Base-by-base conservation (phyloP, 2,113 vertebrate genomes). In the Rallus limicola region DNA sequence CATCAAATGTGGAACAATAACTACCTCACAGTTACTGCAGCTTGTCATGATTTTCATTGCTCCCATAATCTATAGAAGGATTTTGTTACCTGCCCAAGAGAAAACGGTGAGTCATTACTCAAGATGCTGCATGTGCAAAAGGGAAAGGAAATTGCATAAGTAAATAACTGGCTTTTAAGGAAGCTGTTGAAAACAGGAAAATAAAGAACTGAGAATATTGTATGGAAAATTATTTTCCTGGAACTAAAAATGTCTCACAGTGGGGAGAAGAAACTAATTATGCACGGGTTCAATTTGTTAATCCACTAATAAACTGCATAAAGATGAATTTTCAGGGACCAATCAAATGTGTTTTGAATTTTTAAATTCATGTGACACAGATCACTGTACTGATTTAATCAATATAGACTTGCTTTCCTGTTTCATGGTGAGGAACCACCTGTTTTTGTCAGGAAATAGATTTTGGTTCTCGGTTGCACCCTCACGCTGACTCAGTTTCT, bases 21-120 rank as follows among this genome's bases (percentile, higher is more conserved):
- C 85, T 80, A 80, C 85, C 78, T 62, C 29, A 62, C 90, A 42
- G 84, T 64, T 94, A 83, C 48, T 78, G 79, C 81, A 59, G 62
- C 90, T 92, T 93, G 82, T 91, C 68, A 75, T 60, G 62, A 89
- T 95, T 95, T 96, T 96, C 92, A 96, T 80, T 93, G 89, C 91
- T 94, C 40, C 34, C 46, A 62, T 95, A 89, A 96, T 86, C 85
- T 92, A 65, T 6, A 88, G 85, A 90, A 71, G 60, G 44, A 59
- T 88, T 96, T 96, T 95, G 94, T 88, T 97, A 93, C 87, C 80
- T 92, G 84, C 79, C 60, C 50, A 86, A 63, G 86, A 94, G 83
- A 65, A 95, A 96, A 90, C 0, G 0, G 48, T 5, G 13, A 70
- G 60, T 69, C 90, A 29, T 96, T 91, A 93, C 75, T 96, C 86